Percentiles rank a stretch among this genome's conserved stretches.
Evolutionary conservation across 2,888 invertebrate species (phyloP).

Genomic region (Ochropacha duplaris): DNA sequence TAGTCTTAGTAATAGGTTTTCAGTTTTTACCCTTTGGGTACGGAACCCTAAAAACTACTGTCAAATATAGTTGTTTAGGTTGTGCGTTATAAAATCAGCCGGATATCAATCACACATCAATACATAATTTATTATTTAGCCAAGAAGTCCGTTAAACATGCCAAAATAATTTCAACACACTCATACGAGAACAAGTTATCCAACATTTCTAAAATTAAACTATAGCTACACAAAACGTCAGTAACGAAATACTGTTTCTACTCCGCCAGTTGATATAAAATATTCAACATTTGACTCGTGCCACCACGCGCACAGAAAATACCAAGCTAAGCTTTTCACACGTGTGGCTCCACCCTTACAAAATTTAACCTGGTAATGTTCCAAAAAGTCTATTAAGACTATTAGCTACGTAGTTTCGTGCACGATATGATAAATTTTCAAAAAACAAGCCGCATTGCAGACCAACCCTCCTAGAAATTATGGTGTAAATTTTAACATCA

Average conservation of each 20-base stretch:
- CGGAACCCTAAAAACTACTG: too few species aligned
- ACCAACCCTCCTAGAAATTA: conserved; percentile 29
- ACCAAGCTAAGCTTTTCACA: not conserved
- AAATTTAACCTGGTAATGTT: conserved; percentile 67
- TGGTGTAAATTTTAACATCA: too few species aligned
- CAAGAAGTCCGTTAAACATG: not conserved
- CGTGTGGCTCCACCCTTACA: not conserved
- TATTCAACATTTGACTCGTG: conserved; percentile 1
- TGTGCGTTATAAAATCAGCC: too few species aligned
- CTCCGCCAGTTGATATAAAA: not conserved
- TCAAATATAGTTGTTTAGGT: too few species aligned
- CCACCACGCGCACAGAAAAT: not conserved
- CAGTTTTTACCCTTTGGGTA: too few species aligned
- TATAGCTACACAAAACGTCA: not conserved
- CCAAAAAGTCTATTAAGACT: conserved; percentile 74
- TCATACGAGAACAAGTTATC: not conserved
- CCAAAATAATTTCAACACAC: not conserved
- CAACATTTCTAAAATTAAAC: not conserved
- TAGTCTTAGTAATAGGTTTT: too few species aligned
- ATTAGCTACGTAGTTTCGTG: conserved; percentile 37
- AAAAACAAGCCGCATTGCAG: conserved; percentile 74
- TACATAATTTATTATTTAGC: too few species aligned
- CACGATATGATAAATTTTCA: conserved; percentile 71
- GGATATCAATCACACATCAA: too few species aligned
- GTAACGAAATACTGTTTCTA: not conserved